Base-by-base conservation (phyloP, 2,888 invertebrate genomes). In the Barypeithes pellucidus region DNA sequence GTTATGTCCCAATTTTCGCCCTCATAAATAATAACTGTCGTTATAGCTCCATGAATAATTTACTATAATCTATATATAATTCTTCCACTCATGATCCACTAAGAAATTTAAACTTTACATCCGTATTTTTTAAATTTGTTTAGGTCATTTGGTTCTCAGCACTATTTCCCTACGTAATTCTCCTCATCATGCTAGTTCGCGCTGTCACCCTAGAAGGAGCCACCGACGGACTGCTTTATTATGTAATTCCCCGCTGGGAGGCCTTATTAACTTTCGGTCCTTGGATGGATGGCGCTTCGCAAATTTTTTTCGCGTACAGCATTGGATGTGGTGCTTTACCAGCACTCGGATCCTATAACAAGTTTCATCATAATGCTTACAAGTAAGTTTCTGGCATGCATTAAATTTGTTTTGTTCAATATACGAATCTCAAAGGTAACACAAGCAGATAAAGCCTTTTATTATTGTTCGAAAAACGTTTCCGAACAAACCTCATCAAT, bases 241-340 rank as follows among this genome's bases (percentile, higher is more conserved):
- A 92, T 84, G 85, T 93, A 72, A 85, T 93, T 72, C 93, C 93
- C 1, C 85, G 88, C 65, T 89, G 89, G 89, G 85, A 87, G 71
- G 86, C 87, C 78, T 84, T 90, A 14, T 81, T 87, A 45, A 86
- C 84, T 9, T 87, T 89, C 0, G 88, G 87, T 36, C 89, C 89
- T 11, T 94, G 93, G 93, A 91, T 93, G 79, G 93, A 94, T 80
- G 93, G 93, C 0, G 92, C 92, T 0, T 92, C 92, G 2, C 93
- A 94, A 84, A 92, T 93, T 77, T 93, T 94, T 86, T 94, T 93
- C 84, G 93, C 93, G 0, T 90, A 94, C 79, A 93, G 93, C 71
- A 93, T 93, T 60, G 93, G 93, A 16, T 93, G 93, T 75, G 93
- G 93, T 12, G 93, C 93, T 0, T 85, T 94, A 54, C 89, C 94